Evolutionary conservation across 2,888 invertebrate species (phyloP), one percentile per base, ranked within the genome.

Genomic region (Lordiphosa andalusiaca): DNA sequence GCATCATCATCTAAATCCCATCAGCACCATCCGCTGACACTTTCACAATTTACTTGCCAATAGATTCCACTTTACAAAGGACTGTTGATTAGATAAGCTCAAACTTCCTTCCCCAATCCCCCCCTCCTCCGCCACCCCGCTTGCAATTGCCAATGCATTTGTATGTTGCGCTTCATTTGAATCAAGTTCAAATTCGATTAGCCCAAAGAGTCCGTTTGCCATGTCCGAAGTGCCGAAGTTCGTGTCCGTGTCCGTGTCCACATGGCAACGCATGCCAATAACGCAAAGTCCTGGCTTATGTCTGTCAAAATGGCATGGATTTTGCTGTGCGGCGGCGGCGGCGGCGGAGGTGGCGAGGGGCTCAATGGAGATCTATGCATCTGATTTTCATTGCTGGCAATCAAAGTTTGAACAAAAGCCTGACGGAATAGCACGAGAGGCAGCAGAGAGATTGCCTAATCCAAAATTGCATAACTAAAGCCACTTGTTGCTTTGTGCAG

Each of bases 151-250:
- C 71, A 67, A 58, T 65, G 69, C 69, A 62, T 54, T 68, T 58
- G 68, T 49, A 39, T 42, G 67, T 35, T 75, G 63, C 65, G 71
- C 67, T 75, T 71, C 73, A 71, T 67, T 67, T 72, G 56, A 42
- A 57, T 54, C 69, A 61, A 69, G 62, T 67, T 69, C 48, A 64
- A 66, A 75, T 78, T 72, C 72, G 76, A 77, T 78, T 70, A 65
- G 73, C 66, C 46, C 21, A 52, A 56, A 60, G 63, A 47, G 47
- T 49, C 48, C 33, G 60, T 50, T 56, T 44, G 19, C 56, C 40
- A 36, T 41, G 35, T 19, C 13, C 23, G n/a, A 40, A 37, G 40
- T 48, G 39, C 55, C n/a, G 38, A 36, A 54, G 58, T 47, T 47
- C 13, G 12, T 44, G 47, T 21, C 4, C 35, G 12, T 51, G 33